These are phyloP conservation scores for Gobionotothen gibberifrons DNA, from an alignment of 2,797 vertebrate species.

Conservation along the genomic window DNA sequence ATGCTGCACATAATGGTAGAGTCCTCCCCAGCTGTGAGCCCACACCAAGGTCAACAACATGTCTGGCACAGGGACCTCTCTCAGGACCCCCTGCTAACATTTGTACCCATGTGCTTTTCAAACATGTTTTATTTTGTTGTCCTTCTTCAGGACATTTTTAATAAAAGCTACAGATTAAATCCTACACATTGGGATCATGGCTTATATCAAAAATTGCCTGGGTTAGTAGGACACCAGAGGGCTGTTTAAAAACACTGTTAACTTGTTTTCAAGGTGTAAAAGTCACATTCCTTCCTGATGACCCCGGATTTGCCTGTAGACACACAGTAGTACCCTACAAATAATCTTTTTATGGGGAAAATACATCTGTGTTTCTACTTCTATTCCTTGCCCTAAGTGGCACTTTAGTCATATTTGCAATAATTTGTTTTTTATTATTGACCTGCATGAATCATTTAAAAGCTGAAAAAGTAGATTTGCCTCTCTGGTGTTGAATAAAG, in stretches of 20 bases:
- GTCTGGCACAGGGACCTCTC: constrained; percentile 31
- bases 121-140: constrained; percentile 21
- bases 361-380: not conserved
- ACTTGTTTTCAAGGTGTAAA: constrained; percentile 50
- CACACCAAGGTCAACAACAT: constrained; percentile 26
- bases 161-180: constrained; percentile 43
- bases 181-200: constrained; percentile 39
- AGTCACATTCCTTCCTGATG: constrained; percentile 39
- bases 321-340: constrained; percentile 15
- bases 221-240: constrained; percentile 24
- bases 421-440: constrained; percentile 6
- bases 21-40: constrained; percentile 19
- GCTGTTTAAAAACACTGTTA: constrained; percentile 39
- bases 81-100: constrained; percentile 30
- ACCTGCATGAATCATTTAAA: constrained; percentile 20
- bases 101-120: constrained; percentile 18
- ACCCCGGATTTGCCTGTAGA: constrained; percentile 17
- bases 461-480: constrained; percentile 19
- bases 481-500: constrained; percentile 22
- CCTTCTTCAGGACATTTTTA: constrained; percentile 32
- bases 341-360: constrained; percentile 7
- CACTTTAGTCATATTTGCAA: constrained; percentile 8
- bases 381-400: not conserved
- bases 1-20: constrained; percentile 11
- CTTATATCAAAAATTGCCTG: constrained; percentile 31